Percentiles rank a stretch among this genome's conserved stretches.
These are phyloP conservation scores for Rattus rattus DNA, from an alignment of 2,113 vertebrate species.

Conservation along the genomic window DNA sequence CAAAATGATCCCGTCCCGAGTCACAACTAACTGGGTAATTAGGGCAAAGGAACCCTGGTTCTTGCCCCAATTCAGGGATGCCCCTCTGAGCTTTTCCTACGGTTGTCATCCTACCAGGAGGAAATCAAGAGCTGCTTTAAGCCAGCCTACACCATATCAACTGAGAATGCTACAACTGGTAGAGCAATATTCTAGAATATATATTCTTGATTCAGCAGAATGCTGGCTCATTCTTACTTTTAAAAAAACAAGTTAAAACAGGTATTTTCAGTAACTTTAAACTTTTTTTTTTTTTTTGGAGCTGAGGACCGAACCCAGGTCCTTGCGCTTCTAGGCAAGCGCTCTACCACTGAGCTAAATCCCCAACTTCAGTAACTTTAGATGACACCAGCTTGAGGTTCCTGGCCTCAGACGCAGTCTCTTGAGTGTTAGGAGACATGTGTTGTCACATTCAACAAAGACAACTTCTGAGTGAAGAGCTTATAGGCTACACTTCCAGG, in stretches of 20 bases:
- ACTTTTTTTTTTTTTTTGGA: too few relatives aligned
- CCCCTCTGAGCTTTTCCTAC: background rate
- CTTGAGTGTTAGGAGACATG: background rate
- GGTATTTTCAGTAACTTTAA: background rate
- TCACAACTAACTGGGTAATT: background rate
- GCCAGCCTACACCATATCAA: background rate
- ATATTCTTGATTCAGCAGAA: background rate
- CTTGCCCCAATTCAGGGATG: background rate
- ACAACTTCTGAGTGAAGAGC: background rate
- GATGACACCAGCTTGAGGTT: background rate
- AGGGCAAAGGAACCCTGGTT: background rate
- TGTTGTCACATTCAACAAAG: background rate
- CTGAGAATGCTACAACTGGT: background rate
- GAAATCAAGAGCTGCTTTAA: background rate
- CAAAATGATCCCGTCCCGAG: background rate
- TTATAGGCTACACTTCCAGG: conserved; percentile 29
- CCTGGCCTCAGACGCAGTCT: background rate
- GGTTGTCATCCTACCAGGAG: background rate
- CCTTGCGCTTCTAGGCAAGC: too few relatives aligned
- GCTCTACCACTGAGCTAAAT: too few relatives aligned
- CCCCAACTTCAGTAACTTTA: background rate
- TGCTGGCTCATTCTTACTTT: conserved; percentile 12
- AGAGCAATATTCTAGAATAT: background rate
- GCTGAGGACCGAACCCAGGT: too few relatives aligned
- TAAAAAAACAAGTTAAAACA: background rate